A percentile compares a stretch with the other conserved stretches of the same genome.
Evolutionary conservation across 2,888 invertebrate genomes (phyloP).

Genomic region (Caenorhabditis drosophilae): DNA sequence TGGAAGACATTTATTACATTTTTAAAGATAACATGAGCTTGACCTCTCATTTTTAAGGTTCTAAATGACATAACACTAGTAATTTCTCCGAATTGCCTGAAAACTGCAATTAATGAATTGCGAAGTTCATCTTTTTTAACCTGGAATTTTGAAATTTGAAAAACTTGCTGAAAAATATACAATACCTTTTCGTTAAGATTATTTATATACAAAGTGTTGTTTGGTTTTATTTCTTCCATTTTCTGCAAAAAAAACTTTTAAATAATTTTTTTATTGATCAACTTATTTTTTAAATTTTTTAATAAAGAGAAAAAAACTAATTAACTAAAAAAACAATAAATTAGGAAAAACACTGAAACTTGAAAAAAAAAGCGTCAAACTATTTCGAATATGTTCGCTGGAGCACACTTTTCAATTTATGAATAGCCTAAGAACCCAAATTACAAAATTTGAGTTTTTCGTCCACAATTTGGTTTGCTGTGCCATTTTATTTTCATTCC

Average conservation of each 20-base stretch:
- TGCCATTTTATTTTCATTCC: no score
- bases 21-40: conserved; percentile 71
- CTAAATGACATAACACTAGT: conserved; percentile 94
- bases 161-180: conserved; percentile 1
- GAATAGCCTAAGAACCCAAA: no score
- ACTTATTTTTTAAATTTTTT: background rate
- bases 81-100: conserved; percentile 98
- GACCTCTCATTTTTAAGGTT: conserved; percentile 95
- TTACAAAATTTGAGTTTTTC: no score
- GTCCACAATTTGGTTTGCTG: no score
- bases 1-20: no score
- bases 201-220: conserved; percentile 97
- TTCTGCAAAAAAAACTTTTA: conserved; percentile 8
- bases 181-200: conserved; percentile 95
- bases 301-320: background rate
- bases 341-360: background rate
- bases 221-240: conserved; percentile 74
- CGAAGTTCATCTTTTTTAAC: conserved; percentile 79
- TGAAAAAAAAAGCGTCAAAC: conserved; percentile 4
- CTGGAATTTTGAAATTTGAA: background rate
- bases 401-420: conserved; percentile 36
- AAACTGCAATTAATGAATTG: conserved; percentile 95
- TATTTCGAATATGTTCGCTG: conserved; percentile 3
- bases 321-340: background rate
- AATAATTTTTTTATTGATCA: background rate